phyloP scores from a whole-genome alignment of 1,140 invertebrate genomes.

The Brachionus sp. region DNA sequence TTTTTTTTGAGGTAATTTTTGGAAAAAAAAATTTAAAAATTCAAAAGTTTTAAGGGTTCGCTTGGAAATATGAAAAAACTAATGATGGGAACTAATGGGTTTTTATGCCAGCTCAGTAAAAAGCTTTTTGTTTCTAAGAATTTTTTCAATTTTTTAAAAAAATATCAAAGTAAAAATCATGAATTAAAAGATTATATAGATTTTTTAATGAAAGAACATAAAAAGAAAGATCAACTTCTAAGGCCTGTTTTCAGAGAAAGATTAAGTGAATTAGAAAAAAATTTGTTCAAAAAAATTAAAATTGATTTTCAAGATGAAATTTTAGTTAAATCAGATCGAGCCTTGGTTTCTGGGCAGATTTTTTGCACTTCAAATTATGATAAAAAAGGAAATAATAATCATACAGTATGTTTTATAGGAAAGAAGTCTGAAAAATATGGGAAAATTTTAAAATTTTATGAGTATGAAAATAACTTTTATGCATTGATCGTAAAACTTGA shows the following conservation, averaged over 20 bases:
- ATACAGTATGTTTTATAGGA: neutral
- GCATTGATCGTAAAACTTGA: neutral
- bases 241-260: neutral
- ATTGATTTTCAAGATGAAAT: neutral
- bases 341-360: neutral
- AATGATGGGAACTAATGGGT: neutral
- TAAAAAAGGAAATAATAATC: neutral
- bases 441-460: conserved; percentile 4
- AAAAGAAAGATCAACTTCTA: neutral
- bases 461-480: neutral
- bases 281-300: neutral
- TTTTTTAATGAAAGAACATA: neutral
- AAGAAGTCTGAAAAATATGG: neutral
- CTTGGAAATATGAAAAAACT: neutral
- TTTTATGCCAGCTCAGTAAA: neutral
- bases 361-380: neutral
- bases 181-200: neutral
- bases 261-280: neutral
- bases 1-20: neutral
- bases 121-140: neutral
- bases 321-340: neutral
- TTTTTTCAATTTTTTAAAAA: neutral
- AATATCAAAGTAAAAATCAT: neutral
- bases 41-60: neutral
- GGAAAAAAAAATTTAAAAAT: neutral